Evolutionary conservation across 1,140 invertebrate species (phyloP).

Genomic region (Nephotettix cincticeps): DNA sequence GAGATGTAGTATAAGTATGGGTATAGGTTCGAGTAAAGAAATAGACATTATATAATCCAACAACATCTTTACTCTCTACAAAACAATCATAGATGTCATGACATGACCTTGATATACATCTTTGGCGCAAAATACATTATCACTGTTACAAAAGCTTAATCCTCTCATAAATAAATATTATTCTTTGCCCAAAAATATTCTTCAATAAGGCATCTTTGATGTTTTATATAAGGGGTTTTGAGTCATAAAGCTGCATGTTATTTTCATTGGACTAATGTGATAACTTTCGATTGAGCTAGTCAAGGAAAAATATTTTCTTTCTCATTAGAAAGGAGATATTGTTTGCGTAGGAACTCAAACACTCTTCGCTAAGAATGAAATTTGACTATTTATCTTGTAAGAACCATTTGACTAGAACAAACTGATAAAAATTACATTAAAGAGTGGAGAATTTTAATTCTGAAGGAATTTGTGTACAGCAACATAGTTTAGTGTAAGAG

Average conservation of each 20-base stretch:
- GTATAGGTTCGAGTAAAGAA: background rate
- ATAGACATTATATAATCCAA: background rate
- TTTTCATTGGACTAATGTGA: background rate
- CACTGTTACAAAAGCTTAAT: background rate
- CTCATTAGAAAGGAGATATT: too few species aligned
- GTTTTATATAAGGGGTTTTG: background rate
- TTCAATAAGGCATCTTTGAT: conserved; percentile 18
- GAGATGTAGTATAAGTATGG: too few species aligned
- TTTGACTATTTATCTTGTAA: too few species aligned
- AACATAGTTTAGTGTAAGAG: too few species aligned
- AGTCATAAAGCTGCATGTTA: background rate
- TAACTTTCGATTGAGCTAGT: background rate
- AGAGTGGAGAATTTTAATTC: too few species aligned
- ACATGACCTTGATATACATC: background rate
- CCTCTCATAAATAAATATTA: background rate
- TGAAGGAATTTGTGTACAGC: too few species aligned
- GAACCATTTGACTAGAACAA: too few species aligned
- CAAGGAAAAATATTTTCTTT: background rate
- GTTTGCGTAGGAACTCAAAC: too few species aligned
- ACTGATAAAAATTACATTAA: too few species aligned
- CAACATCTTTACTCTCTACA: conserved; percentile 17
- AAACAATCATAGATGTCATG: conserved; percentile 15
- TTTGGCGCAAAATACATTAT: background rate
- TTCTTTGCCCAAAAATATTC: conserved; percentile 12
- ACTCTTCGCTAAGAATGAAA: too few species aligned